These are phyloP conservation scores for Rhogogaster chlorosoma DNA, from an alignment of 2,888 invertebrate genomes.

Conservation along the genomic window DNA sequence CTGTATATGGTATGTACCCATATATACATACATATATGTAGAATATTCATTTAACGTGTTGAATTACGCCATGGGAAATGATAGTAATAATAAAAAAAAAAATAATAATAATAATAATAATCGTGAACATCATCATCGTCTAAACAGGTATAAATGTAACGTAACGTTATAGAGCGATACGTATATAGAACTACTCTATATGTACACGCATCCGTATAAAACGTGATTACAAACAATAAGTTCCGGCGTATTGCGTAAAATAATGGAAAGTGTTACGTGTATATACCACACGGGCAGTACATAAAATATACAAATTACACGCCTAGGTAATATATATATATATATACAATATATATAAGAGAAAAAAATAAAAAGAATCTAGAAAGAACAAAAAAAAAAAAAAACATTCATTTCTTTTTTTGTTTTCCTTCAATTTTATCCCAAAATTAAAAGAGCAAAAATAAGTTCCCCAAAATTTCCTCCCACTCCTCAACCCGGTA, in stretches of 20 bases:
- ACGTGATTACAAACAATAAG: neutral
- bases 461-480: too few species aligned
- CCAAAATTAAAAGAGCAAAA: too few species aligned
- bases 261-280: constrained; percentile 1
- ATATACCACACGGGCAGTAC: neutral
- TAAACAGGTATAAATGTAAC: neutral
- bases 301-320: neutral
- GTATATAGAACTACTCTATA: neutral
- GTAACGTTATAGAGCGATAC: neutral
- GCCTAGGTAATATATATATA: neutral
- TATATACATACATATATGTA: too few species aligned
- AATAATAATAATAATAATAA: neutral
- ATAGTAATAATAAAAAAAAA: too few species aligned
- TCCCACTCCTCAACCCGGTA: too few species aligned
- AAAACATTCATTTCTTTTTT: too few species aligned
- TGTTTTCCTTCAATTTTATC: too few species aligned
- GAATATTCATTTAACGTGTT: too few species aligned
- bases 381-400: neutral
- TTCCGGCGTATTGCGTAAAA: constrained; percentile 17
- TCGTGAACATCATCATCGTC: neutral
- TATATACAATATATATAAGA: neutral
- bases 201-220: neutral
- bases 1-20: too few species aligned
- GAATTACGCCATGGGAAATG: neutral
- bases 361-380: neutral